phyloP scores from a whole-genome alignment of 35 echinoderm and acorn worm genomes.

The Apostichopus californicus region DNA sequence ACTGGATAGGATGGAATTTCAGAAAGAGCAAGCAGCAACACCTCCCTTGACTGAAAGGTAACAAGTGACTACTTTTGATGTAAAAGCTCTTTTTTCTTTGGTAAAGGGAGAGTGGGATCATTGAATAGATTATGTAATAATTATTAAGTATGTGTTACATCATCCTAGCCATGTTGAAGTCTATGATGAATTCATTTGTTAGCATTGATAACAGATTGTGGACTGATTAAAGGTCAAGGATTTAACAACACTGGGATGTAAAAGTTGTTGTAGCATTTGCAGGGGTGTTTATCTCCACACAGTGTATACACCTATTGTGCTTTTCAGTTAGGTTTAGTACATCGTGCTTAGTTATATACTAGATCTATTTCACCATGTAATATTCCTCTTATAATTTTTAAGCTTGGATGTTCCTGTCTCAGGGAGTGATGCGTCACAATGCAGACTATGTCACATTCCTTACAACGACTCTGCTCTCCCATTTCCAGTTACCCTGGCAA shows the following conservation, averaged over 20 bases:
- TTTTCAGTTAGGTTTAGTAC: too few relatives aligned
- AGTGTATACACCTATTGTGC: too few relatives aligned
- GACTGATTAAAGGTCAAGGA: too few relatives aligned
- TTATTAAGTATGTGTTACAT: background rate
- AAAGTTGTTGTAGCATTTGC: too few relatives aligned
- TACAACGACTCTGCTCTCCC: slow-evolving; percentile 92
- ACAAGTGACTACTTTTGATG: background rate
- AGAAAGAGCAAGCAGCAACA: slow-evolving; percentile 78
- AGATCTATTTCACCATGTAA: background rate
- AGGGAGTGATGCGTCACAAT: slow-evolving; percentile 48
- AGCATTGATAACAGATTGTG: too few relatives aligned
- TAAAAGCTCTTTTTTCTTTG: too few relatives aligned
- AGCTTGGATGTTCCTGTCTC: slow-evolving; percentile 41
- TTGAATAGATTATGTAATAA: too few relatives aligned
- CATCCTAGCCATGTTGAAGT: background rate
- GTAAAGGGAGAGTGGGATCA: too few relatives aligned
- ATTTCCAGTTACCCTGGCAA: slow-evolving; percentile 80
- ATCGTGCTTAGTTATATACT: background rate
- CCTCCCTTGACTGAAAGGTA: slow-evolving; percentile 63
- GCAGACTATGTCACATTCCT: slow-evolving; percentile 90
- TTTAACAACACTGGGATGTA: too few relatives aligned
- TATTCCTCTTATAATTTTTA: background rate
- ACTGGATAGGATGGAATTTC: slow-evolving; percentile 83
- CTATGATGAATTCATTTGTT: background rate
- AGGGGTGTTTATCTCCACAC: too few relatives aligned